Conservation (phyloP, 2,797 vertebrate species). For the Melanogrammus aeglefinus region DNA sequence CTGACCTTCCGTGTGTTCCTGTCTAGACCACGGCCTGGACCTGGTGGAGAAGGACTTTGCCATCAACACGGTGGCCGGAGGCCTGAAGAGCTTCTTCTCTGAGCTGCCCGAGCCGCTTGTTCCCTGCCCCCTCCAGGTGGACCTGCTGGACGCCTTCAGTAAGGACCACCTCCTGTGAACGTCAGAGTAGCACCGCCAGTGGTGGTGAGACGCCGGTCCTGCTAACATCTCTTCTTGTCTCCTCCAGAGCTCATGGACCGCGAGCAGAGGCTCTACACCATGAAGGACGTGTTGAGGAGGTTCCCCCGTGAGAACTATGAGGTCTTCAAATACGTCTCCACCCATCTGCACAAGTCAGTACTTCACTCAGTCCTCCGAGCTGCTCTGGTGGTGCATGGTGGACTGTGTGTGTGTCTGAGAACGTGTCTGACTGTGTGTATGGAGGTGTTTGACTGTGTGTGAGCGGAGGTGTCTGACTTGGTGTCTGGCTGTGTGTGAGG, state of each 20-base stretch:
- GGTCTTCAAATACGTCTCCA: constrained; percentile 92
- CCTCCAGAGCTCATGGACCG: constrained; percentile 87
- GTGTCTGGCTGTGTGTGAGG: too few relatives aligned
- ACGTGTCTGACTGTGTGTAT: too few relatives aligned
- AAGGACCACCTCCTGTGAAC: constrained; percentile 75
- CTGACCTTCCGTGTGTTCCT: constrained; percentile 6
- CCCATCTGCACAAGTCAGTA: constrained; percentile 89
- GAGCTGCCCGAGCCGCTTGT: constrained; percentile 93
- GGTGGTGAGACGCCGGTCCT: not conserved
- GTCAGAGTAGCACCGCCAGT: constrained; percentile 3
- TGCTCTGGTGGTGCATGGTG: too few relatives aligned
- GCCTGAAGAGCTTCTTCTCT: constrained; percentile 95
- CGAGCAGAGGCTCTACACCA: constrained; percentile 89
- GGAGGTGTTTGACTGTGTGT: too few relatives aligned
- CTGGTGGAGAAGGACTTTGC: constrained; percentile 95
- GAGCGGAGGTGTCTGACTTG: too few relatives aligned
- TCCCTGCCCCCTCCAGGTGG: constrained; percentile 87
- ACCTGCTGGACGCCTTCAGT: constrained; percentile 95
- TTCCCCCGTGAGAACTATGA: constrained; percentile 95
- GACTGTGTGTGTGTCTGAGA: not conserved
- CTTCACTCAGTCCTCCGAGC: not conserved
- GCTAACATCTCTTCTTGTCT: constrained; percentile 22
- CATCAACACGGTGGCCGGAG: constrained; percentile 93
- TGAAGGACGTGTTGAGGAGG: constrained; percentile 89
- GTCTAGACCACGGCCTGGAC: constrained; percentile 86